phyloP scores from a whole-genome alignment of 2,797 vertebrate genomes.

The Pseudomugil gertrudae region DNA sequence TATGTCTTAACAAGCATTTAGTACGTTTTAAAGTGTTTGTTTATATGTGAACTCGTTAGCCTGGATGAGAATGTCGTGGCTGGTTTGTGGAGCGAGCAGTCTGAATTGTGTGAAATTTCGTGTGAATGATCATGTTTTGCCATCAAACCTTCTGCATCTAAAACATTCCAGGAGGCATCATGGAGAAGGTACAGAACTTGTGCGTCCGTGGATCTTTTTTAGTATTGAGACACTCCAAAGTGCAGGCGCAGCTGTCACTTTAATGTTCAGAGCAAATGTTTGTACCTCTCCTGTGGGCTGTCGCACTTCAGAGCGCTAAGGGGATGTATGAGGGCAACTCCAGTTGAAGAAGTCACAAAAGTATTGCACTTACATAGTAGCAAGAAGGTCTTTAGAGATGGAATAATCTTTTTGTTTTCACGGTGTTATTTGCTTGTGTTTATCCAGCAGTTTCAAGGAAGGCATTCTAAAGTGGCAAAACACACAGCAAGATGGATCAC shows the following conservation, averaged over 20 bases:
- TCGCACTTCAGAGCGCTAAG: conserved; percentile 30
- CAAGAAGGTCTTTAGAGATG: conserved; percentile 51
- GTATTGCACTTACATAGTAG: conserved; percentile 48
- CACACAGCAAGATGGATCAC: conserved; percentile 75
- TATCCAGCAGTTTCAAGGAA: conserved; percentile 53
- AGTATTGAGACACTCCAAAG: conserved; percentile 23
- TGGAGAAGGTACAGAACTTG: not conserved
- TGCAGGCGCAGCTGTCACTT: conserved; percentile 35
- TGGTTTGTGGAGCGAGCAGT: not conserved
- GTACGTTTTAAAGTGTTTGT: not conserved
- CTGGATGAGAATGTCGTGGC: not conserved
- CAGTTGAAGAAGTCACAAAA: conserved; percentile 38
- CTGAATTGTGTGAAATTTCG: conserved; percentile 1
- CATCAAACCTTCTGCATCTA: conserved; percentile 19
- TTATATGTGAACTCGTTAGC: not conserved
- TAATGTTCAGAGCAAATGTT: conserved; percentile 20
- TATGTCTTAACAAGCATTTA: not conserved
- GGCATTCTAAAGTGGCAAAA: conserved; percentile 63
- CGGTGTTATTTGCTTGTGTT: conserved; percentile 23
- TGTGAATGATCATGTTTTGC: conserved; percentile 1
- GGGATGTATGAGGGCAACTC: conserved; percentile 16
- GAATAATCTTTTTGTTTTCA: conserved; percentile 64
- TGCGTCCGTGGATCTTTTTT: conserved; percentile 23
- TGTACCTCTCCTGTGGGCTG: conserved; percentile 18
- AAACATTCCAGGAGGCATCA: not conserved